Evolutionary conservation across 2,888 invertebrate genomes (phyloP).

Genomic region (Sphaerophoria taeniata): DNA sequence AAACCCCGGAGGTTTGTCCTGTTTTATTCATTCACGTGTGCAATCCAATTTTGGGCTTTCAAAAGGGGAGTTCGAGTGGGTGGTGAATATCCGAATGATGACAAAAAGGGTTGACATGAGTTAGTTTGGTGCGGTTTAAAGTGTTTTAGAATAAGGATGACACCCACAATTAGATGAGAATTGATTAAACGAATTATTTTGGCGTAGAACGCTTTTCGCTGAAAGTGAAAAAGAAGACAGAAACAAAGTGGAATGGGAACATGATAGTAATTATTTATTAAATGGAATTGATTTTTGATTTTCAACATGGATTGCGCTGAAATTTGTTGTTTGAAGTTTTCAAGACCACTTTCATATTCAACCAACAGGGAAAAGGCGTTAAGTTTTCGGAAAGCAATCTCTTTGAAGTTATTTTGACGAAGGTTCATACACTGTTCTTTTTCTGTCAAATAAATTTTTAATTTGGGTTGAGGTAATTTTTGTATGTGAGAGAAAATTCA

Average conservation of each 20-base stretch:
- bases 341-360: background rate
- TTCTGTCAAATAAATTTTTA: background rate
- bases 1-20: conserved; percentile 50
- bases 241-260: background rate
- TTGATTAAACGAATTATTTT: conserved; percentile 70
- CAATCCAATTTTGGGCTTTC: conserved; percentile 45
- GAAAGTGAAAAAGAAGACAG: background rate
- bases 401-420: conserved; percentile 8
- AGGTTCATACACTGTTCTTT: background rate
- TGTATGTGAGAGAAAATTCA: background rate
- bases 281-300: conserved; percentile 59
- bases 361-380: background rate
- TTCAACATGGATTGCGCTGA: background rate
- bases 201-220: conserved; percentile 25
- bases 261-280: conserved; percentile 43
- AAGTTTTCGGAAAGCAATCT: background rate
- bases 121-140: background rate
- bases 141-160: conserved; percentile 18
- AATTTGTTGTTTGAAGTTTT: conserved; percentile 1
- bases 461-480: background rate
- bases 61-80: background rate
- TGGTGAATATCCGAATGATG: background rate
- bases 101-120: conserved; percentile 32
- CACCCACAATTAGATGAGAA: conserved; percentile 63
- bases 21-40: conserved; percentile 57